phyloP scores from a whole-genome alignment of 2,797 vertebrate species.

The Orestias chungarensis region DNA sequence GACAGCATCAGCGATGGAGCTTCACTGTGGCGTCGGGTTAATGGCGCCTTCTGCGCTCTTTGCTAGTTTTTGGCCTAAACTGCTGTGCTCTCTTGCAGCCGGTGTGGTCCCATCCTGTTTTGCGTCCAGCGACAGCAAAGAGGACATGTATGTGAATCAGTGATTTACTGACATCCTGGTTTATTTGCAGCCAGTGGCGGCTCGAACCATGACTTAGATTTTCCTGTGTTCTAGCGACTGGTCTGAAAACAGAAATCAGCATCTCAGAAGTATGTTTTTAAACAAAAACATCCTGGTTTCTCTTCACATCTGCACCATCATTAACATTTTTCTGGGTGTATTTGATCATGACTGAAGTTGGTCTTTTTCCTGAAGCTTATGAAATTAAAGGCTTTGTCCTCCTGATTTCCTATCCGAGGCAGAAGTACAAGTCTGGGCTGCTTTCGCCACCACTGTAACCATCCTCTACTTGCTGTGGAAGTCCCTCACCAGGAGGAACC shows the following conservation, averaged over 20 bases:
- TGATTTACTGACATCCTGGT: conserved; percentile 1
- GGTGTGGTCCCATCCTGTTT: not conserved
- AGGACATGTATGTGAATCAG: not conserved
- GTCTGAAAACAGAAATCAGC: conserved; percentile 18
- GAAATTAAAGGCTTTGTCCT: conserved; percentile 1
- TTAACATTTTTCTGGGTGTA: conserved; percentile 23
- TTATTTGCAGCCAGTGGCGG: not conserved
- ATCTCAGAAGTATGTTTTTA: not conserved
- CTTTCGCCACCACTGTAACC: conserved; percentile 21
- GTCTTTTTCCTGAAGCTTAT: not conserved
- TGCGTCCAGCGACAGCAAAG: not conserved
- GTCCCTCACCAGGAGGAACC: conserved; percentile 63
- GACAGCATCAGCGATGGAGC: not conserved
- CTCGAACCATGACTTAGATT: not conserved
- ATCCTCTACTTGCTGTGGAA: conserved; percentile 23
- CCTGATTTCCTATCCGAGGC: conserved; percentile 4
- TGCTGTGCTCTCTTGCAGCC: not conserved
- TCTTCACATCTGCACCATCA: not conserved
- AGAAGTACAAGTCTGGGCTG: conserved; percentile 14
- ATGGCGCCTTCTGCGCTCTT: not conserved
- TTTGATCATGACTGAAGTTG: too few relatives aligned
- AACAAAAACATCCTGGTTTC: not conserved
- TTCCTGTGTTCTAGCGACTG: conserved; percentile 1
- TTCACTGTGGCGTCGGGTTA: not conserved
- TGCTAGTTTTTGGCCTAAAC: not conserved